A percentile compares a stretch with the other conserved stretches of the same genome.
Evolutionary conservation across 2,113 vertebrate genomes (phyloP).

Genomic region (Mesoclemmys tuberculata): DNA sequence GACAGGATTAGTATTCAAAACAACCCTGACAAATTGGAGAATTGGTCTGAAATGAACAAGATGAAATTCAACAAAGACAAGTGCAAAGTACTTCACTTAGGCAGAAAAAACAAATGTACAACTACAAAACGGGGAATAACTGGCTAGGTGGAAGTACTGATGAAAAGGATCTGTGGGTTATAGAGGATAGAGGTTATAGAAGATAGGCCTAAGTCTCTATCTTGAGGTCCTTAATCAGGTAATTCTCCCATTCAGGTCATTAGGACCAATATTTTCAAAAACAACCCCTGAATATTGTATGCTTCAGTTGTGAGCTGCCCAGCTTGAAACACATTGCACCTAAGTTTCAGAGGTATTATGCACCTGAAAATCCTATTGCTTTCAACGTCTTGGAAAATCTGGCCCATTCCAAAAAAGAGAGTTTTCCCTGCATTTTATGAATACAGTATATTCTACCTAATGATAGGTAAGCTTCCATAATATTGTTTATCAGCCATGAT

Average conservation of each 20-base stretch:
- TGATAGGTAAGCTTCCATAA: neutral
- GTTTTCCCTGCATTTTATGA: neutral
- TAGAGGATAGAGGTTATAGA: no score
- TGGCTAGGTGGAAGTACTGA: neutral
- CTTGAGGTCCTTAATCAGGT: neutral
- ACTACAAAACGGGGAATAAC: neutral
- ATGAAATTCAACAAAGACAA: neutral
- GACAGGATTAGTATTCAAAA: no score
- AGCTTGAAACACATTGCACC: rapidly evolving
- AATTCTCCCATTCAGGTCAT: neutral
- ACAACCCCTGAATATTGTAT: neutral
- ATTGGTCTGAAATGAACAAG: neutral
- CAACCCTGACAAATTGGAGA: neutral
- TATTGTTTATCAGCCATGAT: neutral
- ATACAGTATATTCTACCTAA: neutral
- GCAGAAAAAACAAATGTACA: neutral
- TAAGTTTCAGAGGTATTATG: neutral
- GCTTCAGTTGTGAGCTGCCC: neutral
- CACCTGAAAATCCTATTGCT: neutral
- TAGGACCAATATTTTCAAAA: neutral
- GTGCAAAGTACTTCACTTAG: neutral
- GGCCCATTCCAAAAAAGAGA: neutral
- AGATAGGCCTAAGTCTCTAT: neutral
- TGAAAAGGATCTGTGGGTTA: neutral
- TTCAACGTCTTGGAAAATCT: neutral